Percentiles rank a stretch among this genome's conserved stretches.
Conservation (phyloP, 2,113 vertebrate species). For the Monopterus albus region DNA sequence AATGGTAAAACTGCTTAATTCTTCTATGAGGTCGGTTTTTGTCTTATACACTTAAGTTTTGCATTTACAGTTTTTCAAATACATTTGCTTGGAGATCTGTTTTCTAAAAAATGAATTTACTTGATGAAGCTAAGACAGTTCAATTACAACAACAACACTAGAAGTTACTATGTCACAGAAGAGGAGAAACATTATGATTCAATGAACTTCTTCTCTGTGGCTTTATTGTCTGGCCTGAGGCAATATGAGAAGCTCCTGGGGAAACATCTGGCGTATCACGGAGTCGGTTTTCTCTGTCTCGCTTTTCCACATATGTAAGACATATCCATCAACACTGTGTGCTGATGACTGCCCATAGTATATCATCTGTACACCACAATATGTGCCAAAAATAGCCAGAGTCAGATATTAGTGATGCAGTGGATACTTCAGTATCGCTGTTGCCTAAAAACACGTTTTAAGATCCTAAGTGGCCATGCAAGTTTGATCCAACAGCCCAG, state of each 20-base stretch:
- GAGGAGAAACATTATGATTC: slow-evolving; percentile 58
- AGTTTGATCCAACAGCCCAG: neutral
- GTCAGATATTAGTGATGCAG: slow-evolving; percentile 7
- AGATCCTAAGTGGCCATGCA: too few relatives aligned
- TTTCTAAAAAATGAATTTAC: too few relatives aligned
- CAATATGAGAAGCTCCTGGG: slow-evolving; percentile 65
- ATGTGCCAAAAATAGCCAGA: slow-evolving; percentile 24
- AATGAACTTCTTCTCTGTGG: slow-evolving; percentile 52
- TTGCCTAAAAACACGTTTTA: neutral
- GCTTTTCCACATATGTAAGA: slow-evolving; percentile 49
- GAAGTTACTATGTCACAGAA: slow-evolving; percentile 27
- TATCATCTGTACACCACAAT: slow-evolving; percentile 2
- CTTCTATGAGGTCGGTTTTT: too few relatives aligned
- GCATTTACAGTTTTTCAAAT: too few relatives aligned
- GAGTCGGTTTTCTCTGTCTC: slow-evolving; percentile 49
- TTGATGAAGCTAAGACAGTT: too few relatives aligned
- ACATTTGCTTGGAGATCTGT: neutral
- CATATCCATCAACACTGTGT: slow-evolving; percentile 28
- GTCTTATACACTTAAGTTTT: too few relatives aligned
- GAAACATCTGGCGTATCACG: slow-evolving; percentile 75
- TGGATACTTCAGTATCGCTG: neutral
- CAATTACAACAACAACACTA: neutral
- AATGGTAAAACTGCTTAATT: too few relatives aligned
- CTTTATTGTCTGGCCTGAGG: slow-evolving; percentile 66
- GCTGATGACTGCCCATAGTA: slow-evolving; percentile 22